Evolutionary conservation across 1,140 invertebrate species (phyloP), one percentile per base, ranked within the genome.

Genomic region (Ceratosolen fusciceps): DNA sequence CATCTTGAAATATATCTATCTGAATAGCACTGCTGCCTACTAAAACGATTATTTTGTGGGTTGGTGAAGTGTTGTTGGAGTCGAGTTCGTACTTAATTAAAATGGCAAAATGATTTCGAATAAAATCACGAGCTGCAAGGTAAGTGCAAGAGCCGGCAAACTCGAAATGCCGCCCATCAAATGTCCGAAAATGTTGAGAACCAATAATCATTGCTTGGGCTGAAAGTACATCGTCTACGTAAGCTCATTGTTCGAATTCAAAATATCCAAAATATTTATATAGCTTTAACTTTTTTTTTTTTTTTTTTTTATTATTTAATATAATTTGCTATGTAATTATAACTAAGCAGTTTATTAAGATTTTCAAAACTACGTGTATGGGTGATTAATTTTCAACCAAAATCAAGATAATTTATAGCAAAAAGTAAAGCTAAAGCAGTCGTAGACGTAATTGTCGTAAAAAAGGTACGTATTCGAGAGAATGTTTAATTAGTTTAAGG

Each of bases 101-200:
- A 78, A 90, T 80, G 0, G 88, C 84, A 54, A 90, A 90, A 31
- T 87, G 77, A 56, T 90, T 79, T 16, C 72, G 88, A 1, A 93
- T 87, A 83, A 95, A 94, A 89, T 96, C 95, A 9, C 91, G 90
- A 0, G 93, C 92, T 60, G 96, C 86, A 39, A 96, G 87, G 85
- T 95, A 95, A 10, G 91, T 92, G 84, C 94, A 95, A 12, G 89
- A 86, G 10, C 93, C 93, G n/a, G 86, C 86, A 83, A 94, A 94
- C 68, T 94, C 92, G 82, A 92, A 94, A 81, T 93, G 92, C 47
- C 85, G 87, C 54, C 92, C 92, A 85, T 97, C 96, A 84, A 96
- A 97, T 2, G 96, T 96, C 54, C 94, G 91, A 83, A 93, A 95
- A 86, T 96, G 93, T 43, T 93, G 92, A 0, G 91, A 88, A 4